phyloP scores from a whole-genome alignment of 64 coral and sea anemone genomes.

The Acropora yongei region DNA sequence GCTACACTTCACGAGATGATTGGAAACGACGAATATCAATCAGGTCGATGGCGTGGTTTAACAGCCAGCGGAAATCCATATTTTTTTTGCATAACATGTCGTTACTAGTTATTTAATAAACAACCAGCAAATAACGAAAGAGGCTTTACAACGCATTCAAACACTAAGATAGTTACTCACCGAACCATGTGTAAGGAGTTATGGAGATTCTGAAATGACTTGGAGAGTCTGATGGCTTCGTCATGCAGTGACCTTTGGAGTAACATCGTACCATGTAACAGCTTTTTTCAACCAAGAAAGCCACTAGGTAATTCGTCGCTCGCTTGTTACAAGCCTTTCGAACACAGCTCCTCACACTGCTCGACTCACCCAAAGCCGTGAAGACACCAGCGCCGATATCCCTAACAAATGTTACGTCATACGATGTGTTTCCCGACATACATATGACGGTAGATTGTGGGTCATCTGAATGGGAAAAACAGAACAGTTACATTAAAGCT shows the following conservation, averaged over 20 bases:
- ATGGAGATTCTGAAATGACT: slow-evolving; percentile 32
- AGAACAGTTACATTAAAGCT: not conserved
- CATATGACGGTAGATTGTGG: slow-evolving; percentile 82
- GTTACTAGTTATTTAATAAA: too few relatives aligned
- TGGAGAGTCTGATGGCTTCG: not conserved
- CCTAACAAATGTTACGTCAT: slow-evolving; percentile 61
- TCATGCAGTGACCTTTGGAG: slow-evolving; percentile 51
- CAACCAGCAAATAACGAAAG: too few relatives aligned
- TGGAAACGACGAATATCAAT: too few relatives aligned
- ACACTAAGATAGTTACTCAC: slow-evolving; percentile 16
- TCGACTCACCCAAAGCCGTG: slow-evolving; percentile 30
- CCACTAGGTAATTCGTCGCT: slow-evolving; percentile 35
- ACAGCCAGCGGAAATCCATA: too few relatives aligned
- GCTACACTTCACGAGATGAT: too few relatives aligned
- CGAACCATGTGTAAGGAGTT: slow-evolving; percentile 81
- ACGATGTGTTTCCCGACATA: slow-evolving; percentile 23
- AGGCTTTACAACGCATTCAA: too few relatives aligned
- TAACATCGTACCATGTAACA: slow-evolving; percentile 83
- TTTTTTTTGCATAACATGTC: too few relatives aligned
- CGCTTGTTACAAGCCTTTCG: slow-evolving; percentile 72
- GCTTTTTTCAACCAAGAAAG: slow-evolving; percentile 59
- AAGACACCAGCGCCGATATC: slow-evolving; percentile 77
- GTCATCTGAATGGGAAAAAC: slow-evolving; percentile 27
- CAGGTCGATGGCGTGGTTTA: too few relatives aligned
- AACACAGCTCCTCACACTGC: slow-evolving; percentile 56